Percentiles rank a stretch among this genome's conserved stretches.
These are phyloP conservation scores for Drosophila kohkoa DNA, from an alignment of 1,140 invertebrate genomes.

Conservation along the genomic window DNA sequence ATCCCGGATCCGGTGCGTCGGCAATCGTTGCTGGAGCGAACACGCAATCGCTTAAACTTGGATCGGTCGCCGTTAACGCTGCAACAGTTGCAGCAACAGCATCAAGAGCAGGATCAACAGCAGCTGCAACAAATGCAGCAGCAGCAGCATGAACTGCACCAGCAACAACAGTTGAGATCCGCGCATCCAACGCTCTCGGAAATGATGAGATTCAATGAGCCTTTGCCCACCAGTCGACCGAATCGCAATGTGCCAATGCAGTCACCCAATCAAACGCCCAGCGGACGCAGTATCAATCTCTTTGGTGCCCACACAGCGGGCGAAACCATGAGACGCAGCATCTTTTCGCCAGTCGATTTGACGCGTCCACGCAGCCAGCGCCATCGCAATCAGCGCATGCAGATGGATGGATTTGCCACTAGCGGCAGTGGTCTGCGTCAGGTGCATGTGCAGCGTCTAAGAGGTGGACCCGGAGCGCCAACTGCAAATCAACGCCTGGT, in stretches of 20 bases:
- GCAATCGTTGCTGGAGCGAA: constrained; percentile 21
- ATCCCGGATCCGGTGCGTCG: constrained; percentile 19
- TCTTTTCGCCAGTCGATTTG: constrained; percentile 16
- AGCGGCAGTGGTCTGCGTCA: constrained; percentile 4
- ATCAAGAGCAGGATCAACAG: too few species aligned
- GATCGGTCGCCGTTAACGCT: constrained; percentile 1
- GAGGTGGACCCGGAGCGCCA: neutral
- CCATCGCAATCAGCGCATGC: constrained; percentile 24
- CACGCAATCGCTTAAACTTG: constrained; percentile 23
- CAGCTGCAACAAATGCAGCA: constrained; percentile 2
- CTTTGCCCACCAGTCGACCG: constrained; percentile 27
- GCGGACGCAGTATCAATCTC: constrained; percentile 16
- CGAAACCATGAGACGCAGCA: constrained; percentile 21
- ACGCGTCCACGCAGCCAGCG: constrained; percentile 13
- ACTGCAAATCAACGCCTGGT: constrained; percentile 11
- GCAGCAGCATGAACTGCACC: neutral
- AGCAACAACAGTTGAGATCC: constrained; percentile 2
- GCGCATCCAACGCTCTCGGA: constrained; percentile 4
- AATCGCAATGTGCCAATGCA: constrained; percentile 28
- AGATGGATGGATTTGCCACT: constrained; percentile 14
- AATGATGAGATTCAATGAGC: constrained; percentile 35
- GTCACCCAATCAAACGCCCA: constrained; percentile 2
- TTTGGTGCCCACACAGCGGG: neutral
- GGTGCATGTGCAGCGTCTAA: constrained; percentile 32
- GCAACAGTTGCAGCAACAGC: neutral